Conservation (phyloP, 2,797 vertebrate species). For the Premnoplex brunnescens region DNA sequence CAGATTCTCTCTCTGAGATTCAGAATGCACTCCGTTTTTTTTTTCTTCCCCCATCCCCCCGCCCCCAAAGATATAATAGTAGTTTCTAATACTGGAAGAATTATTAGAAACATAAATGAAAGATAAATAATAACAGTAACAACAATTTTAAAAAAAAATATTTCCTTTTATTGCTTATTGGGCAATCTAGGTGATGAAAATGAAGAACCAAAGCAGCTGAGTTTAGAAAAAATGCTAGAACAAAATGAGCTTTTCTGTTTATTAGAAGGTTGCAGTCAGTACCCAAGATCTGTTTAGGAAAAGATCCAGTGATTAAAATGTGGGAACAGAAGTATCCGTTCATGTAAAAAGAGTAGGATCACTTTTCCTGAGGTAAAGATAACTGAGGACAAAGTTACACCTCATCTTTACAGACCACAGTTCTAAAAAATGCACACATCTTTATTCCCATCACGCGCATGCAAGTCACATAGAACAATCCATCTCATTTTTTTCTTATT, state of each 20-base stretch:
- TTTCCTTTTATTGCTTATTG: background rate
- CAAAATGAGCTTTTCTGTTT: background rate
- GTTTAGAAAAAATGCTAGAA: background rate
- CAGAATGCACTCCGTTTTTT: background rate
- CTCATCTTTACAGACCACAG: background rate
- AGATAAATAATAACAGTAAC: background rate
- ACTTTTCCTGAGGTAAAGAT: background rate
- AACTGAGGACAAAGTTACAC: background rate
- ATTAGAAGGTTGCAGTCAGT: background rate
- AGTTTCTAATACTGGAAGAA: background rate
- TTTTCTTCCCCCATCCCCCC: too few species aligned
- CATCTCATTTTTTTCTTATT: background rate
- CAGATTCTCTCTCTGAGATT: background rate
- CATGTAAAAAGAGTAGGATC: background rate
- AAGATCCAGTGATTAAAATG: background rate
- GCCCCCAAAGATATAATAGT: background rate
- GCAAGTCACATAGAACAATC: background rate
- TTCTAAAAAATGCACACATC: background rate
- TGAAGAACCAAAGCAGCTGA: background rate
- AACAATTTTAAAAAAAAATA: accelerated
- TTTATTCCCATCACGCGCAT: accelerated
- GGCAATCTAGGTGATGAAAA: background rate
- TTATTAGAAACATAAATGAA: background rate
- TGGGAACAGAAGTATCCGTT: background rate
- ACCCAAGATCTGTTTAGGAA: background rate